Conservation (phyloP, 1,140 invertebrate genomes). For the Papilio helenus region DNA sequence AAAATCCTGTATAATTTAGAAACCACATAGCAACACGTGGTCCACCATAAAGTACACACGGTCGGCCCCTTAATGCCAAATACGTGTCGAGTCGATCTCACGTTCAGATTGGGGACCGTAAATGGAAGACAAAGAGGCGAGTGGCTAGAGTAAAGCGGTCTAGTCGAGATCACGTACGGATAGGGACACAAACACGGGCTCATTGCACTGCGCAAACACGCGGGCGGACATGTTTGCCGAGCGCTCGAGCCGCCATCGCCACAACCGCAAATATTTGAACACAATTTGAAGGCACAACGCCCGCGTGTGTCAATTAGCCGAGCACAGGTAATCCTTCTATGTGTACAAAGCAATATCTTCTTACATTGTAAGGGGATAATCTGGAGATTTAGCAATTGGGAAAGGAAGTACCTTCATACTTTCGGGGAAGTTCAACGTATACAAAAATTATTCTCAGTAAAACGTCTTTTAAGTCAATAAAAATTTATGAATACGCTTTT, state of each 20-base stretch:
- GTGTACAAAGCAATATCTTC: neutral
- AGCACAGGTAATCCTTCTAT: slow-evolving; percentile 26
- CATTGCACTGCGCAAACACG: slow-evolving; percentile 63
- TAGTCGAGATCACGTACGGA: slow-evolving; percentile 54
- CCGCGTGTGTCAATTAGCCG: slow-evolving; percentile 57
- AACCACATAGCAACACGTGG: slow-evolving; percentile 19
- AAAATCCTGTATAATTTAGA: neutral
- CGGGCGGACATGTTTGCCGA: slow-evolving; percentile 59
- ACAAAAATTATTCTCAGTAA: neutral
- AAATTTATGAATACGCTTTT: too few relatives aligned
- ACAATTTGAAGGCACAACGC: slow-evolving; percentile 75
- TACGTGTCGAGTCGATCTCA: slow-evolving; percentile 50
- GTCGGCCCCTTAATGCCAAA: slow-evolving; percentile 44
- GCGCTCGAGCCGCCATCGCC: slow-evolving; percentile 56
- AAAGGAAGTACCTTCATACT: slow-evolving; percentile 1
- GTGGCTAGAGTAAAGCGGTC: slow-evolving; percentile 44
- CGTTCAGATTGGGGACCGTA: slow-evolving; percentile 46
- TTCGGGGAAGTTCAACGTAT: neutral
- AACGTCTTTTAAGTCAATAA: neutral
- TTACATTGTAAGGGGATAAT: slow-evolving; percentile 19
- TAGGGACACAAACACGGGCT: slow-evolving; percentile 60
- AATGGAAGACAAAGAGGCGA: slow-evolving; percentile 54
- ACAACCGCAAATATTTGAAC: slow-evolving; percentile 68
- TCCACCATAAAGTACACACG: slow-evolving; percentile 29
- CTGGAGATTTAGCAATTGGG: neutral